These are phyloP conservation scores for Limosa lapponica DNA, from an alignment of 2,797 vertebrate species.

Conservation along the genomic window DNA sequence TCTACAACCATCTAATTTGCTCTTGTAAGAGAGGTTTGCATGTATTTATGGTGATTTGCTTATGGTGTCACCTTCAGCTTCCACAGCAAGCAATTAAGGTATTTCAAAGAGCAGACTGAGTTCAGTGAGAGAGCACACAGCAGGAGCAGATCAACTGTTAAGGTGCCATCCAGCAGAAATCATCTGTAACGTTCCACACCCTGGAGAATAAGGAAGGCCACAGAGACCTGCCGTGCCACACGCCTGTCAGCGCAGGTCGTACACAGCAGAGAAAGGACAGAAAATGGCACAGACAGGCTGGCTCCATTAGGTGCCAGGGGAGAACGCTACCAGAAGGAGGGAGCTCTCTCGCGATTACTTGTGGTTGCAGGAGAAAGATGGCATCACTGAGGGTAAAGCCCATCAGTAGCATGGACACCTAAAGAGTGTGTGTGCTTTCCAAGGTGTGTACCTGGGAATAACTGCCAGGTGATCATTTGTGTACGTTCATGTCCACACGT, in stretches of 20 bases:
- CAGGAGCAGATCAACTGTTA: conserved; percentile 16
- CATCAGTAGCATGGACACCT: not conserved
- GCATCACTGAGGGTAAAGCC: not conserved
- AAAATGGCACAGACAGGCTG: not conserved
- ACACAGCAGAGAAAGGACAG: not conserved
- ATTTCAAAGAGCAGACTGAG: not conserved
- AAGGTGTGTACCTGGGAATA: not conserved
- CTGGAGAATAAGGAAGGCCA: not conserved
- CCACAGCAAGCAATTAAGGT: not conserved
- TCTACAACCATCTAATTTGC: not conserved
- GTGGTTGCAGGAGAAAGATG: not conserved
- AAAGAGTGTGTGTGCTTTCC: not conserved
- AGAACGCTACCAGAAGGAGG: not conserved
- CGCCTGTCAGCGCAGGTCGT: accelerated
- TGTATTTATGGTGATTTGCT: conserved; percentile 30
- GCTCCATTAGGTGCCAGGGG: not conserved
- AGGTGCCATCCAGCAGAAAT: conserved; percentile 14
- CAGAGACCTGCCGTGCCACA: not conserved
- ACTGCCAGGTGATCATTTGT: not conserved
- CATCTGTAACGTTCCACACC: not conserved
- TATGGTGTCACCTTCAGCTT: conserved; percentile 48
- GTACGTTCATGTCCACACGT: not conserved
- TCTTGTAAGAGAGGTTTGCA: not conserved
- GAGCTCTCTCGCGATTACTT: not conserved
- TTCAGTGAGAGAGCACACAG: not conserved